These are phyloP conservation scores for Clamator glandarius DNA, from an alignment of 2,797 vertebrate genomes.

Conservation along the genomic window DNA sequence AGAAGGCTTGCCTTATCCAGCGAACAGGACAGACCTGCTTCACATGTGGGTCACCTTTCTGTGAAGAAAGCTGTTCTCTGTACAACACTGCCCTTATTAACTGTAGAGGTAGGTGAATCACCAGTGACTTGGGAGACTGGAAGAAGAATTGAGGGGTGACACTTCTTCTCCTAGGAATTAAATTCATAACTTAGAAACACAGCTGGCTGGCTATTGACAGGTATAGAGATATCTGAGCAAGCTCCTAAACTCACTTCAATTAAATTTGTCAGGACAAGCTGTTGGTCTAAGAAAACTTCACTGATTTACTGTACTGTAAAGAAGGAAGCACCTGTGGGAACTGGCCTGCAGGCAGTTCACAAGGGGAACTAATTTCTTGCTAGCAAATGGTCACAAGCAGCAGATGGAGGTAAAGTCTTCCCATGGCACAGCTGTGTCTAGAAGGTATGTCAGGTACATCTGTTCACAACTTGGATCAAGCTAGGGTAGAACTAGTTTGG, in stretches of 20 bases:
- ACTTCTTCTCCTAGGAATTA: background rate
- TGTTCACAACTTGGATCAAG: background rate
- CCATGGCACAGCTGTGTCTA: background rate
- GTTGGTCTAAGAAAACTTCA: background rate
- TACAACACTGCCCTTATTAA: rapidly evolving
- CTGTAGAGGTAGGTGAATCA: background rate
- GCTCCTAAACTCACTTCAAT: background rate
- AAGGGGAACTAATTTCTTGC: background rate
- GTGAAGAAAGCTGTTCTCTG: background rate
- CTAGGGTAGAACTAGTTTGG: background rate
- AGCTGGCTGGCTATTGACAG: background rate
- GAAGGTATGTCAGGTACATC: no score
- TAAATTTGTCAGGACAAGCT: background rate
- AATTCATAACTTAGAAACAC: background rate
- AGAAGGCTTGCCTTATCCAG: background rate
- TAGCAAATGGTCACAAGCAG: background rate
- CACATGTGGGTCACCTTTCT: conserved; percentile 3
- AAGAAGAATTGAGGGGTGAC: background rate
- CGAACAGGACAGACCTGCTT: conserved; percentile 52
- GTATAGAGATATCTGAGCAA: background rate
- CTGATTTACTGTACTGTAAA: background rate
- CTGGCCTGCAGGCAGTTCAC: background rate
- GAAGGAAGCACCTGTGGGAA: background rate
- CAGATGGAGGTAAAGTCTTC: background rate
- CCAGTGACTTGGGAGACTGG: background rate